Percentiles rank a stretch among this genome's conserved stretches.
Conservation (phyloP, 2,113 vertebrate genomes). For the Nothobranchius furzeri region DNA sequence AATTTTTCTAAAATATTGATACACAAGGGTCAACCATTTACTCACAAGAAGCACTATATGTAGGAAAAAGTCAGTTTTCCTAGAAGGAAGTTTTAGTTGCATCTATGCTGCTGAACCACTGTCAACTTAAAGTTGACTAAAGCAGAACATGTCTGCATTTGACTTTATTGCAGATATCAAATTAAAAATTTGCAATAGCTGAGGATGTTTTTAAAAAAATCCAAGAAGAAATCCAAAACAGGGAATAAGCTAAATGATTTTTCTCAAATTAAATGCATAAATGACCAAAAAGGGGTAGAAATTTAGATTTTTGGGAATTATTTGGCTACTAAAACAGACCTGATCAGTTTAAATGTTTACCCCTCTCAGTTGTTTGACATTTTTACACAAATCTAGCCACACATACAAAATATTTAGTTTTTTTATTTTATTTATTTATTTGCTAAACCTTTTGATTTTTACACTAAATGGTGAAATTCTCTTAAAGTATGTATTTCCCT, state of each 20-base stretch:
- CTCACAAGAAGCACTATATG: constrained; percentile 66
- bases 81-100: constrained; percentile 25
- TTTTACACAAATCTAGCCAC: no score
- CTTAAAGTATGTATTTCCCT: no score
- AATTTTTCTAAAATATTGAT: constrained; percentile 82
- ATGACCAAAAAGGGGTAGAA: not conserved
- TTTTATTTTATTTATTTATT: no score
- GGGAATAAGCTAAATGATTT: no score
- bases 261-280: not conserved
- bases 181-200: not conserved
- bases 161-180: not conserved
- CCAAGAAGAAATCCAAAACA: not conserved
- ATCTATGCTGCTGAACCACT: not conserved
- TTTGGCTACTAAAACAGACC: no score
- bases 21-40: constrained; percentile 74
- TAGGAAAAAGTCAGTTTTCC: constrained; percentile 48
- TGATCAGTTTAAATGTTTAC: no score
- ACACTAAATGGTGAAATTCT: not conserved
- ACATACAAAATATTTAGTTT: no score
- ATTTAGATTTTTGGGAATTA: no score
- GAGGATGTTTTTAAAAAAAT: not conserved
- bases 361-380: no score
- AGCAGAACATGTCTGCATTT: constrained; percentile 4
- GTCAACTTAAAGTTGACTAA: constrained; percentile 23
- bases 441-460: not conserved